These are phyloP conservation scores for Callocephalon fimbriatum DNA, from an alignment of 2,113 vertebrate genomes.

Conservation along the genomic window DNA sequence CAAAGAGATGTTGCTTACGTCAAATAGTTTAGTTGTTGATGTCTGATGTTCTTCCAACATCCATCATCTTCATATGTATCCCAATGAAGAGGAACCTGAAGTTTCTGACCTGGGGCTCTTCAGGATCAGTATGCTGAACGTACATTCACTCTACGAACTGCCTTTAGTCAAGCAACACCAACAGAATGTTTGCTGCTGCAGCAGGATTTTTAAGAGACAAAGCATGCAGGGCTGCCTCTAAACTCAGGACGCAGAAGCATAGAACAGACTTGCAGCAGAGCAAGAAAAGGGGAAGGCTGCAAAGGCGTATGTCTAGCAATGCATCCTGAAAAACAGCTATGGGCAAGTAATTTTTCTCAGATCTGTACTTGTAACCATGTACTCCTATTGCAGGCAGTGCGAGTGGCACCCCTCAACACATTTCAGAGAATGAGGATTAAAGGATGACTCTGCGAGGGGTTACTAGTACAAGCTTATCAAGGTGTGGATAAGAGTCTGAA, in stretches of 20 bases:
- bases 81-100: neutral
- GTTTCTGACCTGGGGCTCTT: neutral
- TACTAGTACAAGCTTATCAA: neutral
- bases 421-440: neutral
- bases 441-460: neutral
- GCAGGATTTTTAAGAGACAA: neutral
- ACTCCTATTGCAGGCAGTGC: neutral
- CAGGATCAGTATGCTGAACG: neutral
- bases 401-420: neutral
- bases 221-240: neutral
- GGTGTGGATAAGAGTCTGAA: neutral
- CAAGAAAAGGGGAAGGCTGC: neutral
- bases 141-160: neutral
- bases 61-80: fast-evolving
- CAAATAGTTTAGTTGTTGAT: neutral
- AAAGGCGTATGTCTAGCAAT: neutral
- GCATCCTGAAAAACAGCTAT: neutral
- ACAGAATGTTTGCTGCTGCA: fast-evolving
- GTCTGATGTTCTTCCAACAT: neutral
- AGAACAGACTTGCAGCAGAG: neutral
- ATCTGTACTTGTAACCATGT: neutral
- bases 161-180: neutral
- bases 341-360: neutral
- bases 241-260: neutral
- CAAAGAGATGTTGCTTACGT: neutral